Evolutionary conservation across 53 echinoderm and acorn worm species (phyloP), one percentile per base, ranked within the genome.

Genomic region (Temnopleurus reevesii): DNA sequence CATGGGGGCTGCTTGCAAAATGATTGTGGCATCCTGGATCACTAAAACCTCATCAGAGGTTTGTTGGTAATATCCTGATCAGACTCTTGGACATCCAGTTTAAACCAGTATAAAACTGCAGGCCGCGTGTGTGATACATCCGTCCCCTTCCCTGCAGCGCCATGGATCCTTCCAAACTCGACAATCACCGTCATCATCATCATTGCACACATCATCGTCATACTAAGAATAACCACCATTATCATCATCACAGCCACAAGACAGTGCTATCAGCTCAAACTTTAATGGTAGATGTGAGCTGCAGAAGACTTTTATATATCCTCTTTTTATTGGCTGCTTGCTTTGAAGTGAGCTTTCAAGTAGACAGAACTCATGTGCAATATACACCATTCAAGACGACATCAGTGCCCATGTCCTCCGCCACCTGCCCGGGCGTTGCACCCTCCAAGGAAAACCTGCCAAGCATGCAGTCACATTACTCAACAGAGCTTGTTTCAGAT

Each of bases 361-460:
- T 85, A n/a, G 85, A 85, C 18, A 85, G 85, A 85, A 46, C 85
- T 60, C 53, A 36, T 60, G 85, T 85, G 85, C 85, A 85, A 85
- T 85, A 85, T 46, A 44, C 85, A 12, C 85, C 85, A 0, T 60
- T 44, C 28, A 29, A 60, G 24, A 44, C 26, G 13, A 43, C 35
- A 19, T 83, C 83, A 17, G 36, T 55, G 30, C 53, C 83, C 1
- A 23, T 85, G 85, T 85, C 85, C 13, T 85, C 85, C 2, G 43
- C 60, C 4, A 85, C 60, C 26, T 85, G 85, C 24, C 85, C 85
- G 10, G 85, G 85, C 1, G 29, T 27, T 10, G 44, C 25, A 10
- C 59, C 60, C 9, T 6, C 44, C 3, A 46, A 12, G 8, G 19
- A 53, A 47, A 53, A 36, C 10, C 18, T 27, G 30, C 54, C 30